Conservation (phyloP, 2,888 invertebrate genomes). For the Phyllotreta striolata region DNA sequence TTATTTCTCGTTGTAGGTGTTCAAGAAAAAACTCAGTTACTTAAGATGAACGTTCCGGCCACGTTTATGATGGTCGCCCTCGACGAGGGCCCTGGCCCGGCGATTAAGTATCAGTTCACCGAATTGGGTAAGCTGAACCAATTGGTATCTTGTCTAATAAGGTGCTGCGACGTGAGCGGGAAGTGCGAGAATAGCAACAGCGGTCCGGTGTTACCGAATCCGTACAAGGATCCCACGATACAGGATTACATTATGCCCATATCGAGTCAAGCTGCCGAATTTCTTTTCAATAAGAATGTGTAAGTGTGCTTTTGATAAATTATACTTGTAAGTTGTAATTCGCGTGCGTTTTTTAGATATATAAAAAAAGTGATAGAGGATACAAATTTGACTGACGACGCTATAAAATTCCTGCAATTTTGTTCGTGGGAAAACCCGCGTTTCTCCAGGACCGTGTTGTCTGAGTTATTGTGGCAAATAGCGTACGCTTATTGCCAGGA, state of each 20-base stretch:
- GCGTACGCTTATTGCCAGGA: conserved; percentile 94
- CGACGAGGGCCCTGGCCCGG: conserved; percentile 91
- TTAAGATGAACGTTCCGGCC: conserved; percentile 85
- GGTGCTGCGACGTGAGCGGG: conserved; percentile 87
- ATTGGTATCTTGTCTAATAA: conserved; percentile 85
- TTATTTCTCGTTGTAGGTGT: conserved; percentile 59
- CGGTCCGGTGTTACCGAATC: conserved; percentile 72
- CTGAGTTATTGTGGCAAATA: conserved; percentile 90
- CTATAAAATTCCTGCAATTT: conserved; percentile 88
- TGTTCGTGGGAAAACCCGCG: conserved; percentile 97
- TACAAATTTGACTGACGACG: conserved; percentile 90
- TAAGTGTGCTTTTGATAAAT: conserved; percentile 55
- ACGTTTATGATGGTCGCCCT: conserved; percentile 90
- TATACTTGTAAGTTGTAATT: background rate
- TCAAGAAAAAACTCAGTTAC: conserved; percentile 69
- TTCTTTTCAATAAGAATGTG: conserved; percentile 83
- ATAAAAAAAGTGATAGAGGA: conserved; percentile 96
- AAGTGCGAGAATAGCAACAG: conserved; percentile 65
- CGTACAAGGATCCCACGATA: conserved; percentile 73
- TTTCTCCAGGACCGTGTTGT: conserved; percentile 87
- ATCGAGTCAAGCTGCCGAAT: conserved; percentile 78
- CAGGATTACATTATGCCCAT: conserved; percentile 72
- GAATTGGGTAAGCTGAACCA: conserved; percentile 94
- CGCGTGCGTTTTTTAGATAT: conserved; percentile 66
- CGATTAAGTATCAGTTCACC: conserved; percentile 95